Base-by-base conservation (phyloP, 2,113 vertebrate species). In the cat (Felis catus) region DNA sequence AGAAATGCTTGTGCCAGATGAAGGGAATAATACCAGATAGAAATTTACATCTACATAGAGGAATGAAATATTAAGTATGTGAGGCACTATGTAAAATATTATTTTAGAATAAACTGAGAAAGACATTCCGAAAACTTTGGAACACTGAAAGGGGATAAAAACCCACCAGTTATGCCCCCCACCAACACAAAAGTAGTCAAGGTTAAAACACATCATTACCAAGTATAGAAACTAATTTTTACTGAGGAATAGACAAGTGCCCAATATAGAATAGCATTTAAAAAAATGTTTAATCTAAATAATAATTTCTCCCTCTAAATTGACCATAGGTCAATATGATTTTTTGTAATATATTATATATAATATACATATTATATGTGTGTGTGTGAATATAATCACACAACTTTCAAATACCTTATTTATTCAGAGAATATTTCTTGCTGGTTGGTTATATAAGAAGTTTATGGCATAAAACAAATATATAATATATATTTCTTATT, bases 261-360 rank as follows among this genome's bases (percentile, higher is more conserved):
- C 39, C 21, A 86, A 74, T 68, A 66, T 7, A 58, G 0, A 5
- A 76, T 27, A 16, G 10, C 18, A 36, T 89, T 61, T 70, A n/a
- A 55, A 53, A n/a, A 45, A 71, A 18, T 31, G 74, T 70, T 41
- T 25, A 90, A 94, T 74, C 48, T 92, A 71, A 27, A 83, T 88
- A 41, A 70, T 31, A 78, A 68, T 87, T 88, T 91, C 65, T 91
- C 45, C 25, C 85, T 83, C 78, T 58, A 86, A 92, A 81, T 94
- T 70, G 15, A 53, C 15, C 7, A 19, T 8, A 87, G 5, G 16
- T 82, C 48, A 95, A 58, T 82, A 74, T 4, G 23, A 53, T 39
- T 78, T 83, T 94, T 82, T 80, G 4, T 9, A 79, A 25, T 8
- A 61, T 9, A 61, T 61, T 23, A 19, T 23, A 61, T 51, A 51